Evolutionary conservation across 1,140 invertebrate species (phyloP).

Genomic region (Lysiphlebus fabarum): DNA sequence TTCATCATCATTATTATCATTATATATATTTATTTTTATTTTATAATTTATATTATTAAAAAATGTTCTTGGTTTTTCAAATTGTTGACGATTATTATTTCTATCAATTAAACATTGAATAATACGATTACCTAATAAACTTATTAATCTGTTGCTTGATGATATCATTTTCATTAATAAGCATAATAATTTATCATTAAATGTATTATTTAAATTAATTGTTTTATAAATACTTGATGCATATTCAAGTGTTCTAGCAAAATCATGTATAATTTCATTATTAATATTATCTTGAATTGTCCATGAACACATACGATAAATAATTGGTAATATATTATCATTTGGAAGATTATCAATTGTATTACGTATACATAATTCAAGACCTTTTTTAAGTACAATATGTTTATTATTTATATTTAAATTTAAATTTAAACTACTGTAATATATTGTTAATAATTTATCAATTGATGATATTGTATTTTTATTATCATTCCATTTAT

Average conservation of each 20-base stretch:
- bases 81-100: conserved; percentile 49
- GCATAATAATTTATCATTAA: conserved; percentile 50
- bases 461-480: conserved; percentile 44
- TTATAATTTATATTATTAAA: conserved; percentile 51
- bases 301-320: conserved; percentile 48
- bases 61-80: conserved; percentile 57
- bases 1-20: conserved; percentile 50
- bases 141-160: conserved; percentile 49
- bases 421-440: conserved; percentile 46
- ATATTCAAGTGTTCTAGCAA: conserved; percentile 54
- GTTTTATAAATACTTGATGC: conserved; percentile 52
- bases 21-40: conserved; percentile 40
- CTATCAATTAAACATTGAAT: conserved; percentile 58
- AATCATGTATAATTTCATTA: conserved; percentile 47
- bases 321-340: conserved; percentile 43
- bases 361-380: conserved; percentile 52
- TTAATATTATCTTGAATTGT: conserved; percentile 36
- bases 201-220: conserved; percentile 44
- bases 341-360: conserved; percentile 46
- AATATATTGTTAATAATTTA: conserved; percentile 53
- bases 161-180: conserved; percentile 52
- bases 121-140: conserved; percentile 56
- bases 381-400: conserved; percentile 31
- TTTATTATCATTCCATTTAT: conserved; percentile 52
- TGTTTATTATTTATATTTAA: conserved; percentile 26